phyloP scores from a whole-genome alignment of 53 echinoderm and acorn worm species.

The Zoroaster sp. region DNA sequence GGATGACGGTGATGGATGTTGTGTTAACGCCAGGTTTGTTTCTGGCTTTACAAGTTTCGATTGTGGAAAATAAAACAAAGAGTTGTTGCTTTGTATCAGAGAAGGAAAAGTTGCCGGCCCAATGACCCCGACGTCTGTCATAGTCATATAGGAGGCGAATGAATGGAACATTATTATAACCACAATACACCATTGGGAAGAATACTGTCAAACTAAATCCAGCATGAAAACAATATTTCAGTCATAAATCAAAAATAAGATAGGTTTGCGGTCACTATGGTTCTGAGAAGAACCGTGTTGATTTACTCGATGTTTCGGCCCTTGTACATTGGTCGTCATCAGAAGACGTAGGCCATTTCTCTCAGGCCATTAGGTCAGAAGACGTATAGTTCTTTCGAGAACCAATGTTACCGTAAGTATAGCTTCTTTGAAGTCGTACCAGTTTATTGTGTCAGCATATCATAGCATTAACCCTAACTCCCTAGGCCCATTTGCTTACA shows the following conservation, averaged over 20 bases:
- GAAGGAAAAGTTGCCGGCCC: background rate
- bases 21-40: background rate
- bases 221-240: background rate
- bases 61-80: background rate
- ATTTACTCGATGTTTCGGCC: background rate
- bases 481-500: too few species aligned
- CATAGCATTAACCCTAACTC: too few species aligned
- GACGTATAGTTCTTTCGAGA: too few species aligned
- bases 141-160: background rate
- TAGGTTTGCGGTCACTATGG: background rate
- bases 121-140: background rate
- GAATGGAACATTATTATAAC: background rate
- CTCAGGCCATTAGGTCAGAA: too few species aligned
- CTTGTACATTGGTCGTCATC: background rate
- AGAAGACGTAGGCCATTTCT: too few species aligned
- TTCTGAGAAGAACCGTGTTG: background rate
- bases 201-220: background rate
- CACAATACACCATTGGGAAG: background rate
- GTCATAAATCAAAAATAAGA: background rate
- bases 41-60: background rate
- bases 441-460: too few species aligned
- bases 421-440: too few species aligned
- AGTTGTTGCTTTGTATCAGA: background rate
- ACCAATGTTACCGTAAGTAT: too few species aligned
- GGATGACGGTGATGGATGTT: conserved; percentile 21